Percentiles rank a stretch among this genome's conserved stretches.
Evolutionary conservation across 1,140 invertebrate species (phyloP).

Genomic region (Araneus ventricosus): DNA sequence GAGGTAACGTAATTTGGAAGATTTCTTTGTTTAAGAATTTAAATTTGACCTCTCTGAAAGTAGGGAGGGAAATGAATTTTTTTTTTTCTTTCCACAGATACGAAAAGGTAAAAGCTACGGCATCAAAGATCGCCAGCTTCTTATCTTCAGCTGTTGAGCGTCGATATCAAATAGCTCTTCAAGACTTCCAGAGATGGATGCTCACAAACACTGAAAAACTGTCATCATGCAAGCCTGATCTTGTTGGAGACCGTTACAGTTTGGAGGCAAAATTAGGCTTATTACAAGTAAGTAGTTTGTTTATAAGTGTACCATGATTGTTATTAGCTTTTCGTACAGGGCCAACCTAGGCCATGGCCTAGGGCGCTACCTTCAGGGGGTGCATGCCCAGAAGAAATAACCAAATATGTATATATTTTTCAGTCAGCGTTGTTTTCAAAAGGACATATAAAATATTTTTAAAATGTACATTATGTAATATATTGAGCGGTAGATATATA

Average conservation of each 20-base stretch:
- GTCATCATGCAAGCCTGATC: constrained; percentile 93
- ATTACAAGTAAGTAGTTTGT: constrained; percentile 79
- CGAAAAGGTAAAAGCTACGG: constrained; percentile 86
- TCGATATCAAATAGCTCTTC: constrained; percentile 91
- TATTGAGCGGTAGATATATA: no score
- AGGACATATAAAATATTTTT: no score
- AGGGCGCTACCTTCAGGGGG: no score
- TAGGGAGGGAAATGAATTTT: background rate
- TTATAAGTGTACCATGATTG: no score
- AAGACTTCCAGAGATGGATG: constrained; percentile 89
- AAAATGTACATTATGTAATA: no score
- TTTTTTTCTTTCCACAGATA: constrained; percentile 81
- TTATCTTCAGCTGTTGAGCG: constrained; percentile 91
- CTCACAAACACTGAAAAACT: constrained; percentile 91
- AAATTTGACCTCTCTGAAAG: no score
- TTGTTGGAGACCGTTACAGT: constrained; percentile 92
- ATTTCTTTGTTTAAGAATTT: background rate
- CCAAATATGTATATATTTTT: no score
- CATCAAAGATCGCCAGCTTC: constrained; percentile 89
- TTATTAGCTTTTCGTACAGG: no score
- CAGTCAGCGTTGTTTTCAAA: no score
- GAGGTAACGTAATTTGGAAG: constrained; percentile 28
- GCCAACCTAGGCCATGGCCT: no score
- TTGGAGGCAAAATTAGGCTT: constrained; percentile 94
- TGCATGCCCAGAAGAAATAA: no score